phyloP scores from a whole-genome alignment of 1,140 invertebrate species.

The Teleopsis dalmanni region DNA sequence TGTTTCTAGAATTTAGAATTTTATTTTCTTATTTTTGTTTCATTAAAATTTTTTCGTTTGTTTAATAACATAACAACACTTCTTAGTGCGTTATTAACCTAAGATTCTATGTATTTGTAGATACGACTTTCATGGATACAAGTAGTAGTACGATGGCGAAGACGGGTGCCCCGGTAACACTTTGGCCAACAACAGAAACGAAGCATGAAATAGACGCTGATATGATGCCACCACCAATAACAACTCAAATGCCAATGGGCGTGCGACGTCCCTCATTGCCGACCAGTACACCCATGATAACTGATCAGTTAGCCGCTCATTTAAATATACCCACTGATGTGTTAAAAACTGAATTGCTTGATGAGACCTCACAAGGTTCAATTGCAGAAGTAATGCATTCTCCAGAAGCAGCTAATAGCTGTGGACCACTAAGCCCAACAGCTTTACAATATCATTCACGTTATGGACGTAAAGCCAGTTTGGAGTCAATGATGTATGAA shows the following conservation, averaged over 20 bases:
- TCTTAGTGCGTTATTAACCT: conserved; percentile 17
- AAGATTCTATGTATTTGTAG: conserved; percentile 28
- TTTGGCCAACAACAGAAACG: conserved; percentile 26
- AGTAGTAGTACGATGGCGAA: conserved; percentile 15
- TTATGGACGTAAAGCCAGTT: conserved; percentile 27
- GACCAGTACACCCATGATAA: conserved; percentile 31
- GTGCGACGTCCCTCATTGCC: conserved; percentile 49
- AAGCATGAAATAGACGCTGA: conserved; percentile 48
- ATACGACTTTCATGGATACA: conserved; percentile 35
- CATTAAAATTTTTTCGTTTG: neutral
- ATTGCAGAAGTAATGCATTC: conserved; percentile 27
- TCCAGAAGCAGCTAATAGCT: conserved; percentile 13
- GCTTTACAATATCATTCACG: conserved; percentile 28
- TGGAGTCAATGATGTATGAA: conserved; percentile 40
- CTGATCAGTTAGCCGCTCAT: conserved; percentile 34
- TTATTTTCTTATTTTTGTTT: no score
- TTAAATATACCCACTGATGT: conserved; percentile 40
- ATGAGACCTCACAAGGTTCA: conserved; percentile 59
- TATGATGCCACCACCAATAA: conserved; percentile 57
- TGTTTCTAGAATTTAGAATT: no score
- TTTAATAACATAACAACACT: conserved; percentile 3
- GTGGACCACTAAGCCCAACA: conserved; percentile 24
- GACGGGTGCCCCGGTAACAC: conserved; percentile 3
- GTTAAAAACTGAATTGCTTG: conserved; percentile 62
- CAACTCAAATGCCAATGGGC: conserved; percentile 47